Percentiles rank a stretch among this genome's conserved stretches.
These are phyloP conservation scores for Pandion haliaetus DNA, from an alignment of 2,113 vertebrate genomes.

Conservation along the genomic window DNA sequence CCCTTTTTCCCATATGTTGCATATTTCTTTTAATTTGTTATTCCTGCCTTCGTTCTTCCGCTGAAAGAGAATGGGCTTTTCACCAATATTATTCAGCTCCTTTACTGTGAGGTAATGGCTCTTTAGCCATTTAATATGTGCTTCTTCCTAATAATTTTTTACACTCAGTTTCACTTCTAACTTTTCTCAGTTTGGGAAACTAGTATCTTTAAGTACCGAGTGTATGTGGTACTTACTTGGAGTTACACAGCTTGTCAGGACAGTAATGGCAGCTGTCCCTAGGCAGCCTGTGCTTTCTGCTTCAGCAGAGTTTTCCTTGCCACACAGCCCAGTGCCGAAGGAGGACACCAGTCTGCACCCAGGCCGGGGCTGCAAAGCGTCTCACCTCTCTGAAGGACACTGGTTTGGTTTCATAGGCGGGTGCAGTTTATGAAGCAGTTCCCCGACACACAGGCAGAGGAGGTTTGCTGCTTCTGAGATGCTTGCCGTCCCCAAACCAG, in stretches of 20 bases:
- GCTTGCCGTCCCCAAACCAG: rapidly evolving
- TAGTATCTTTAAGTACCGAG: not conserved
- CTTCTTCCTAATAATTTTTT: not conserved
- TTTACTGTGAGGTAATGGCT: not conserved
- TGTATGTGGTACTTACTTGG: not conserved
- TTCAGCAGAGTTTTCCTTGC: not conserved
- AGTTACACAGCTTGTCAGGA: not conserved
- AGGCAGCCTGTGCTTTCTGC: not conserved
- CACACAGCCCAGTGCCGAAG: not conserved
- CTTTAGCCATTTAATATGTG: not conserved
- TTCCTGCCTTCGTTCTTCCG: not conserved
- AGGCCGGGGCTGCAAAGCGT: rapidly evolving
- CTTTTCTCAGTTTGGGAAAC: not conserved
- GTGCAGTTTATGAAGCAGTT: not conserved
- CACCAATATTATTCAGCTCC: not conserved
- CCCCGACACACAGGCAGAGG: not conserved
- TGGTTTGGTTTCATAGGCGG: rapidly evolving
- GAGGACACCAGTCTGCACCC: not conserved
- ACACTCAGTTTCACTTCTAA: not conserved
- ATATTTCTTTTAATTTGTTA: conserved; percentile 47
- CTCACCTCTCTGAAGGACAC: not conserved
- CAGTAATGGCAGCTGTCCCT: not conserved
- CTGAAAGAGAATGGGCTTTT: conserved; percentile 27
- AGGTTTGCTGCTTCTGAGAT: not conserved
- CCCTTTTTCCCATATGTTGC: conserved; percentile 18